Base-by-base conservation (phyloP, 2,797 vertebrate genomes). In the Petrocephalus schoutedeni region DNA sequence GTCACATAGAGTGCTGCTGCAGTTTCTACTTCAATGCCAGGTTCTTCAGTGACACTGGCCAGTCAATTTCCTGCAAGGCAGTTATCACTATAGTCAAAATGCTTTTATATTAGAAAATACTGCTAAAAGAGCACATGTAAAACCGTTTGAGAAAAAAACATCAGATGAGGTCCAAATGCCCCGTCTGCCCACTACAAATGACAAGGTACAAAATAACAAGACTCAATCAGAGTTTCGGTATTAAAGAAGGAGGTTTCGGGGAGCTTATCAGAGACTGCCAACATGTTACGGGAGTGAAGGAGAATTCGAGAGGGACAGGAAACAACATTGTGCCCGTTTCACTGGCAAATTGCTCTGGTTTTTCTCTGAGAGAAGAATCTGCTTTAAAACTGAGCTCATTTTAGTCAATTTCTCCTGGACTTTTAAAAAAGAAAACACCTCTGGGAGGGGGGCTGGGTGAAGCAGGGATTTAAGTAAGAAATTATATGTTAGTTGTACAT, bases 401-500 rank as follows among this genome's bases (percentile, higher is more conserved):
- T 53, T 61, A 16, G 10, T 28, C 23, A 71, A 56, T 56, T 59
- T 41, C 32, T n/a, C 10, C 28, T 61, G 28, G 32, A 59, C 59
- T 59, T 59, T n/a, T 21, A 36, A 41, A 86, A 86, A n/a, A 86
- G 16, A 59, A 32, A 32, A 59, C 7, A 10, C 28, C 23, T 86
- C 36, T 36, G 57, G 61, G 51, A 23, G 51, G 51, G 16, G 19
- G 36, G 12, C 12, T 36, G 67, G 67, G 32, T 36, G 7, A 49
- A 41, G 64, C 61, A 67, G 32, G 85, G 77, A 56, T 54, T 41
- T 64, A 86, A 85, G 85, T 28, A 86, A 51, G 83, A 57, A 83
- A 87, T 21, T 58, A 64, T 53, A 88, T 83, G 87, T 91, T 90
- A 84, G 8, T 89, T 91, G 59, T 49, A 85, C 59, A 53, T 90